Conservation (phyloP, 53 echinoderm and acorn worm species). For the Antedon mediterranea region DNA sequence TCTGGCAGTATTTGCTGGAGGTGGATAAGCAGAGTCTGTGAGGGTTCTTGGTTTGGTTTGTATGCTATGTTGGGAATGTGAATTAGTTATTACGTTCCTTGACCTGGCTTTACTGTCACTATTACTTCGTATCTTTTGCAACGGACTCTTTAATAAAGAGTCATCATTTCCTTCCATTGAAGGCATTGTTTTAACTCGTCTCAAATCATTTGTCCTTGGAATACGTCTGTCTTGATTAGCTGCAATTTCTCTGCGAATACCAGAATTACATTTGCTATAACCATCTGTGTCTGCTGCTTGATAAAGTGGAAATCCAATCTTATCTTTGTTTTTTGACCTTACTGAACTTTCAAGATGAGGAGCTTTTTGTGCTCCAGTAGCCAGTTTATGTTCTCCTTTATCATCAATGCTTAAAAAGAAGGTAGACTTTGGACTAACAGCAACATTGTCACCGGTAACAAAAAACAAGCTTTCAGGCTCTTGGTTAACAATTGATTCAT, state of each 20-base stretch:
- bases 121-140: slow-evolving; percentile 47
- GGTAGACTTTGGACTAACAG: neutral
- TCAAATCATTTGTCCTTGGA: slow-evolving; percentile 35
- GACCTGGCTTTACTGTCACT: slow-evolving; percentile 79
- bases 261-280: neutral
- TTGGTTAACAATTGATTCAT: neutral
- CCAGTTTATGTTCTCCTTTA: neutral
- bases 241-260: slow-evolving; percentile 1
- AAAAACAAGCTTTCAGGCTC: slow-evolving; percentile 24
- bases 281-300: neutral
- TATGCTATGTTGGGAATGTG: neutral
- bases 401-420: slow-evolving; percentile 6
- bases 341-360: neutral
- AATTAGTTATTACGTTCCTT: neutral
- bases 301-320: neutral
- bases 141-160: neutral
- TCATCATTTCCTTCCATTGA: slow-evolving; percentile 43
- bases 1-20: slow-evolving; percentile 27
- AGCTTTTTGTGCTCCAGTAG: neutral
- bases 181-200: slow-evolving; percentile 73
- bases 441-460: slow-evolving; percentile 4
- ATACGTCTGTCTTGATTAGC: slow-evolving; percentile 9
- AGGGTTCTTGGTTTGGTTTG: slow-evolving; percentile 18
- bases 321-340: neutral
- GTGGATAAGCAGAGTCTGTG: slow-evolving; percentile 26